Evolutionary conservation across 1,140 invertebrate genomes (phyloP).

Genomic region (Caenorhabditis inopinata): DNA sequence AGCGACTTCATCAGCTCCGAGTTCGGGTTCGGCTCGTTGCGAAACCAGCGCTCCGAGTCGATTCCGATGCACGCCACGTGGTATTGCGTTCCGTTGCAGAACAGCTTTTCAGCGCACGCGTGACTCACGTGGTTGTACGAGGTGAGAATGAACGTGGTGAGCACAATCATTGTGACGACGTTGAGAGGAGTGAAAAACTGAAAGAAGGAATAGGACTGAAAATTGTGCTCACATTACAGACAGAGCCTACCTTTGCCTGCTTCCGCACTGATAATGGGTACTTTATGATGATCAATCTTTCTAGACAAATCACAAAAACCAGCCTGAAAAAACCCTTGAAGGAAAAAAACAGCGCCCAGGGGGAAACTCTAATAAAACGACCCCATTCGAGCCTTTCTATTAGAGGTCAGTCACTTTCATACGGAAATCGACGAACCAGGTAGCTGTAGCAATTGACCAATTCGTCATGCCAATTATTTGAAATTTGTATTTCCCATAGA

Average conservation of each 20-base stretch:
- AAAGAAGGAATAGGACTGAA: too few relatives aligned
- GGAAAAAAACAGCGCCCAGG: too few relatives aligned
- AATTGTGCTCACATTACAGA: too few relatives aligned
- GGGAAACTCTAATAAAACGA: too few relatives aligned
- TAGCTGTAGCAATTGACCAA: conserved; percentile 51
- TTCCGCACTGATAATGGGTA: conserved; percentile 46
- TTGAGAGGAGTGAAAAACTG: conserved; percentile 34
- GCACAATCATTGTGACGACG: conserved; percentile 27
- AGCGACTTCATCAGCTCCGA: conserved; percentile 29
- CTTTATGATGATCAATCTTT: conserved; percentile 48
- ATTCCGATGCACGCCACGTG: conserved; percentile 46
- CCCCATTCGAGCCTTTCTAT: too few relatives aligned
- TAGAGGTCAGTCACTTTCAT: too few relatives aligned
- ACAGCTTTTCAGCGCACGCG: conserved; percentile 37
- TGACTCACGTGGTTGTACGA: conserved; percentile 52
- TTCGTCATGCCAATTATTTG: conserved; percentile 48
- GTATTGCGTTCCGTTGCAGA: conserved; percentile 50
- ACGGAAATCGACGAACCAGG: conserved; percentile 49
- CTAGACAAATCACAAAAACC: conserved; percentile 49
- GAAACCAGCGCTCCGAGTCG: conserved; percentile 43
- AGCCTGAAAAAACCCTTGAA: conserved; percentile 48
- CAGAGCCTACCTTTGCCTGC: conserved; percentile 24
- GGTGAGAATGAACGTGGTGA: conserved; percentile 44
- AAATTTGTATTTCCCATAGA: conserved; percentile 48
- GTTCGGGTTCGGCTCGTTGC: conserved; percentile 48